Evolutionary conservation across 2,113 vertebrate genomes (phyloP), one percentile per base, ranked within the genome.

Genomic region (Xerus inauris): DNA sequence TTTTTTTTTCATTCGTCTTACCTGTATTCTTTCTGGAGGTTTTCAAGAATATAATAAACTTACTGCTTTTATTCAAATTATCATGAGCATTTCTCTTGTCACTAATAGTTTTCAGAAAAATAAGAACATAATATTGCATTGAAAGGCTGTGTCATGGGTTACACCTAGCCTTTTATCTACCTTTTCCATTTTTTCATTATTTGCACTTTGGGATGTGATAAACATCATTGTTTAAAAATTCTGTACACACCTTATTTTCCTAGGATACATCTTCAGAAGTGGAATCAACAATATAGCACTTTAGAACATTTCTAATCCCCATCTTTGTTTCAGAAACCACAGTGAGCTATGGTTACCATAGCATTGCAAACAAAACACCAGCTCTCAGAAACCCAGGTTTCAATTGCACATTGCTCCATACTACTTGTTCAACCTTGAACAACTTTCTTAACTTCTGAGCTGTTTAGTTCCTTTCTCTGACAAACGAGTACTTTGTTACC

Each of bases 101-200:
- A 91, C 22, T 65, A 96, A 54, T 64, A 51, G 45, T 94, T 92
- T 90, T 20, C 59, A 72, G 81, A 86, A 89, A 86, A 64, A 40
- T 62, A 87, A 94, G 71, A 42, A 32, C 22, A 72, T 64, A 81
- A 28, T 30, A 71, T 89, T 72, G 69, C 13, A 40, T 42, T 77
- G 62, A 87, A 54, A 71, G 22, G 16, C 14, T 89, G 10, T 71
- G 9, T 94, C 69, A 40, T 40, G 42, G 62, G 62, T 32, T 13
- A 83, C 20, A 59, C 4, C 8, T 84, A 26, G 22, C 22, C 79
- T 69, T 47, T 75, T 47, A 38, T 28, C 77, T 35, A 35, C 64
- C 8, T 49, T 77, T 79, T 54, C 14, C 40, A 45, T 59, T n/a
- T 87, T 90, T 93, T 57, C 20, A 12, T 35, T 71, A 32, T 75